phyloP scores from a whole-genome alignment of 2,888 invertebrate genomes.

The Bibio marci region DNA sequence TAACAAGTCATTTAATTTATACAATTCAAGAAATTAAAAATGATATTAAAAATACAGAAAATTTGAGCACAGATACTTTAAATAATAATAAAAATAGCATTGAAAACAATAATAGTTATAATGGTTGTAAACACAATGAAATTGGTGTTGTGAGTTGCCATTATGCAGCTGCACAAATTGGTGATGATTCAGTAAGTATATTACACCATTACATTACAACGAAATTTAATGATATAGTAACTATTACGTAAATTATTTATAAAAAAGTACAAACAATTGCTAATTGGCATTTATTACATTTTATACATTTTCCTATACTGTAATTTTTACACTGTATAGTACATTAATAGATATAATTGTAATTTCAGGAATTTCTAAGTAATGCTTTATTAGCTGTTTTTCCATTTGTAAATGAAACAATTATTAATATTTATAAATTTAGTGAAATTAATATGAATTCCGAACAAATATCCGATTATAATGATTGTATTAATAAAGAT shows the following conservation, averaged over 20 bases:
- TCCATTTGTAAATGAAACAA: slow-evolving; percentile 25
- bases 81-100: slow-evolving; percentile 6
- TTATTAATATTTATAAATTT: slow-evolving; percentile 25
- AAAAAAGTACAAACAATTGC: too few relatives aligned
- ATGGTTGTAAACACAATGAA: slow-evolving; percentile 19
- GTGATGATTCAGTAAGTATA: slow-evolving; percentile 23
- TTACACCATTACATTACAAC: too few relatives aligned
- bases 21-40: slow-evolving; percentile 33
- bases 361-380: slow-evolving; percentile 21
- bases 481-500: too few relatives aligned
- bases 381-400: slow-evolving; percentile 22
- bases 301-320: too few relatives aligned
- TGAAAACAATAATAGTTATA: slow-evolving; percentile 16
- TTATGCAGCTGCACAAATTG: slow-evolving; percentile 24
- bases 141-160: slow-evolving; percentile 28
- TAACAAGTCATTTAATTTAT: slow-evolving; percentile 52
- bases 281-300: too few relatives aligned
- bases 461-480: slow-evolving; percentile 11
- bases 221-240: too few relatives aligned
- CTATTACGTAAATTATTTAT: too few relatives aligned
- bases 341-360: too few relatives aligned
- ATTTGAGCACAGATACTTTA: neutral
- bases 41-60: slow-evolving; percentile 12
- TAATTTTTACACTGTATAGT: too few relatives aligned
- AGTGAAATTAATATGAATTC: slow-evolving; percentile 14